A percentile compares a stretch with the other conserved stretches of the same genome.
These are phyloP conservation scores for Podotricha telesiphe DNA, from an alignment of 2,888 invertebrate genomes.

Conservation along the genomic window DNA sequence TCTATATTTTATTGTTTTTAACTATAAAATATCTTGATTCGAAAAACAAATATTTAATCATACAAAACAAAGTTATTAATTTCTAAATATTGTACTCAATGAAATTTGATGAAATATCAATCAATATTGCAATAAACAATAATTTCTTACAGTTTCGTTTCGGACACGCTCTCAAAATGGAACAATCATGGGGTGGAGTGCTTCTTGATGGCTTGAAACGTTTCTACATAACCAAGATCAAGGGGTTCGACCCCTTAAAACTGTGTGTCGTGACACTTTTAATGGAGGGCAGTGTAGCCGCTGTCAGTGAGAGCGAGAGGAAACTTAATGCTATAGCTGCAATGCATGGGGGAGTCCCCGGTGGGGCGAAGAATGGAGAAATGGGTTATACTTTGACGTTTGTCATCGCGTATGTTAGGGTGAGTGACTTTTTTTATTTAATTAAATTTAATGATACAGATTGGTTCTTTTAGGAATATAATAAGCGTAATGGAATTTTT, in stretches of 20 bases:
- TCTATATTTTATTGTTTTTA: no score
- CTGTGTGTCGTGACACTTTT: slow-evolving; percentile 96
- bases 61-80: no score
- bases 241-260: slow-evolving; percentile 90
- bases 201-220: slow-evolving; percentile 92
- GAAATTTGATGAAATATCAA: no score
- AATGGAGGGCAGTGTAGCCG: slow-evolving; percentile 91
- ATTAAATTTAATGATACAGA: background rate
- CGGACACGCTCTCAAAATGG: slow-evolving; percentile 90
- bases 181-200: slow-evolving; percentile 84
- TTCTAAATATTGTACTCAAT: no score
- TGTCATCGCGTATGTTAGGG: slow-evolving; percentile 98
- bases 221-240: slow-evolving; percentile 93
- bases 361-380: slow-evolving; percentile 96
- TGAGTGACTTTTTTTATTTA: slow-evolving; percentile 64
- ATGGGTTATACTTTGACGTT: slow-evolving; percentile 98
- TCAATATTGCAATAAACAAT: background rate
- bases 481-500: no score
- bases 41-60: no score
- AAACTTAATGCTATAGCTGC: slow-evolving; percentile 91
- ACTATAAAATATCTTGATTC: no score
- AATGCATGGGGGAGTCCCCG: slow-evolving; percentile 91
- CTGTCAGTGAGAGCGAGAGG: slow-evolving; percentile 85
- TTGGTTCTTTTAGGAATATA: no score
- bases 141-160: slow-evolving; percentile 90